Percentiles rank a stretch among this genome's conserved stretches.
Evolutionary conservation across 2,888 invertebrate genomes (phyloP).

Genomic region (Rhimphoctona megacephalus): DNA sequence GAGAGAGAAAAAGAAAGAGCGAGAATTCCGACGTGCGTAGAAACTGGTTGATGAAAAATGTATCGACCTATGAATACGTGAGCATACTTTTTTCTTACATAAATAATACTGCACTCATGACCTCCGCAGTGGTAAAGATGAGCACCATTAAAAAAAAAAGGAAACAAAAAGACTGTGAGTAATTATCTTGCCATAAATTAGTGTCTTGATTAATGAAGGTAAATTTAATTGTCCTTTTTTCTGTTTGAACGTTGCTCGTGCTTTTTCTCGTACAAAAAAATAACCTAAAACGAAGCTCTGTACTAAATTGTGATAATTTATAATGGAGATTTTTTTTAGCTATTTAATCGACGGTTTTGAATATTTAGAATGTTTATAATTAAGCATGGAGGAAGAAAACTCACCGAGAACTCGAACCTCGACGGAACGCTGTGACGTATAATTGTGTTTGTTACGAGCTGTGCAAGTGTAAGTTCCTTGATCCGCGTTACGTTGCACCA

Average conservation of each 20-base stretch:
- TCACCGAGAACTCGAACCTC: constrained; percentile 85
- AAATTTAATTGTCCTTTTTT: not conserved
- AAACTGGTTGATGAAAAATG: constrained; percentile 56
- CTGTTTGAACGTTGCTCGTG: not conserved
- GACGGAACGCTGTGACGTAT: constrained; percentile 83
- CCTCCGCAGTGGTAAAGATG: constrained; percentile 33
- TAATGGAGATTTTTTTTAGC: not conserved
- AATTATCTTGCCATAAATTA: not conserved
- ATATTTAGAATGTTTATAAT: not conserved
- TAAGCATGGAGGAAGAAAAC: constrained; percentile 63
- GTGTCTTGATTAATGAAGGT: not conserved
- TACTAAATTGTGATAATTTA: not conserved
- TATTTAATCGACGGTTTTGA: not conserved
- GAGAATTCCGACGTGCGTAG: constrained; percentile 26
- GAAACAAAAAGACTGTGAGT: not conserved
- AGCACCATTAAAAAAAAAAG: constrained; percentile 6
- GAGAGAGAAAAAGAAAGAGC: constrained; percentile 4
- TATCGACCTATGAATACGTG: constrained; percentile 47
- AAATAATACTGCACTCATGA: constrained; percentile 54
- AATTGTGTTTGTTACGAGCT: constrained; percentile 86
- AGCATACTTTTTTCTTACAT: constrained; percentile 2
- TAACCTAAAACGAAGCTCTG: not conserved
- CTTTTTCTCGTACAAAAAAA: not conserved
- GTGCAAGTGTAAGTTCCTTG: constrained; percentile 87
- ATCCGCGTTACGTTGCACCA: constrained; percentile 86